A percentile compares a stretch with the other conserved stretches of the same genome.
Conservation (phyloP, 2,797 vertebrate genomes). For the Sitta carolinensis region DNA sequence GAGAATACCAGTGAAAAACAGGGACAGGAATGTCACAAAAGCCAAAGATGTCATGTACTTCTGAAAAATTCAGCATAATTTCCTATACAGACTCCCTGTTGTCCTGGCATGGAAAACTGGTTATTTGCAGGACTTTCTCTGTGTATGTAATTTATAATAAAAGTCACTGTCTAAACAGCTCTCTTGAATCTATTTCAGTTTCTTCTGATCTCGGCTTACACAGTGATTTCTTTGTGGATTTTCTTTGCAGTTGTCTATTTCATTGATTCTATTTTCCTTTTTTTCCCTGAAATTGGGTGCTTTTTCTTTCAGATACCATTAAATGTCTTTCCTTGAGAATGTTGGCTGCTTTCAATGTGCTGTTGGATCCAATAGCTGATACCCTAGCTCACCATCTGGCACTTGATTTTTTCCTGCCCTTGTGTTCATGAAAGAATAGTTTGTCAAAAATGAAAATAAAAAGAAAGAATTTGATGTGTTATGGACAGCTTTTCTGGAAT, state of each 20-base stretch:
- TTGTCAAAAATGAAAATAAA: conserved; percentile 48
- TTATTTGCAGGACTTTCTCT: background rate
- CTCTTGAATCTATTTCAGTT: background rate
- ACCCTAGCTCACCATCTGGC: conserved; percentile 48
- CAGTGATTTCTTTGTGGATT: background rate
- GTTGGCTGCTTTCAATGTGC: conserved; percentile 8
- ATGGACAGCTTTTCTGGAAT: conserved; percentile 31
- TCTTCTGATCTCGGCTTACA: background rate
- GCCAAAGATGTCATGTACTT: background rate
- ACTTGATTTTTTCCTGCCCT: conserved; percentile 50
- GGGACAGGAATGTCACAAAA: background rate
- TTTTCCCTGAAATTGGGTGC: background rate
- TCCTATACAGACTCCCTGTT: background rate
- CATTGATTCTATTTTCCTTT: background rate
- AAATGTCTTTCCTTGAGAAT: conserved; percentile 34
- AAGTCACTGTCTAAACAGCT: background rate
- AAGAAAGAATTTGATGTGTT: conserved; percentile 20
- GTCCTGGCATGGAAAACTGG: background rate
- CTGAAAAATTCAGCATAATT: background rate
- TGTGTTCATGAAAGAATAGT: conserved; percentile 35
- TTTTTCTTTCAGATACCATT: conserved; percentile 36
- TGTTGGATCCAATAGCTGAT: background rate
- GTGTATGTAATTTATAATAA: background rate
- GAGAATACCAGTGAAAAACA: background rate
- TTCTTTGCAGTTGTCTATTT: background rate